Percentiles rank a stretch among this genome's conserved stretches.
These are phyloP conservation scores for Sanderia malayensis DNA, from an alignment of 30 jellyfish, hydroid and myxozoan genomes.

Conservation along the genomic window DNA sequence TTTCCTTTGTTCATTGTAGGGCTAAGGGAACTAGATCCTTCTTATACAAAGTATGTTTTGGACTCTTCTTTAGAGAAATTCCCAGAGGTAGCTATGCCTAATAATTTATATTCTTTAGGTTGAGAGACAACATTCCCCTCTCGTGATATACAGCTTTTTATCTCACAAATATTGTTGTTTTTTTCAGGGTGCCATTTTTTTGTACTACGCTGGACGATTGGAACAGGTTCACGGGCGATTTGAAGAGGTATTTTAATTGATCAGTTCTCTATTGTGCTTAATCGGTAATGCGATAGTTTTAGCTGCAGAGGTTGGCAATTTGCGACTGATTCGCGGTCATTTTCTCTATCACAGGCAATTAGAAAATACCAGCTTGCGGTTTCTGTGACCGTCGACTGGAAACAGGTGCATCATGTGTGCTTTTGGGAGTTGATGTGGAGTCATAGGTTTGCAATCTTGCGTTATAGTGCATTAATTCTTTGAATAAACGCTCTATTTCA, in stretches of 20 bases:
- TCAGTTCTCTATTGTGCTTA: no score
- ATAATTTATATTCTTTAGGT: no score
- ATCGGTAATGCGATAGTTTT: no score
- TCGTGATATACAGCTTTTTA: no score
- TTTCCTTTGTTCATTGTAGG: conserved; percentile 39
- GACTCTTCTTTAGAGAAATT: conserved; percentile 41
- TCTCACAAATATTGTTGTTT: no score
- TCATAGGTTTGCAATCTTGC: conserved; percentile 60
- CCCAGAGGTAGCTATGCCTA: conserved; percentile 87
- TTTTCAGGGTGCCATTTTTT: conserved; percentile 71
- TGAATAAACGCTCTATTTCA: no score
- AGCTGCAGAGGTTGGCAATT: no score
- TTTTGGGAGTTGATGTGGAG: conserved; percentile 99
- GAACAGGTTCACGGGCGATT: conserved; percentile 73
- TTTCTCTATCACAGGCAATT: conserved; percentile 69
- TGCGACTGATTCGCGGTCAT: no score
- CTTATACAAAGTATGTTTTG: conserved; percentile 40
- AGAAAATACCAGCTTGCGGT: conserved; percentile 67
- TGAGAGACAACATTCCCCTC: no score
- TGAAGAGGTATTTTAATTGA: no score
- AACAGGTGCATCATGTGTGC: conserved; percentile 91
- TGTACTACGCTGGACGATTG: conserved; percentile 75
- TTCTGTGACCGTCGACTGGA: conserved; percentile 83
- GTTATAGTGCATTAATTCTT: no score
- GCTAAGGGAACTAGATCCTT: conserved; percentile 58